A percentile compares a stretch with the other conserved stretches of the same genome.
These are phyloP conservation scores for Silurus aristotelis DNA, from an alignment of 2,797 vertebrate genomes.

Conservation along the genomic window DNA sequence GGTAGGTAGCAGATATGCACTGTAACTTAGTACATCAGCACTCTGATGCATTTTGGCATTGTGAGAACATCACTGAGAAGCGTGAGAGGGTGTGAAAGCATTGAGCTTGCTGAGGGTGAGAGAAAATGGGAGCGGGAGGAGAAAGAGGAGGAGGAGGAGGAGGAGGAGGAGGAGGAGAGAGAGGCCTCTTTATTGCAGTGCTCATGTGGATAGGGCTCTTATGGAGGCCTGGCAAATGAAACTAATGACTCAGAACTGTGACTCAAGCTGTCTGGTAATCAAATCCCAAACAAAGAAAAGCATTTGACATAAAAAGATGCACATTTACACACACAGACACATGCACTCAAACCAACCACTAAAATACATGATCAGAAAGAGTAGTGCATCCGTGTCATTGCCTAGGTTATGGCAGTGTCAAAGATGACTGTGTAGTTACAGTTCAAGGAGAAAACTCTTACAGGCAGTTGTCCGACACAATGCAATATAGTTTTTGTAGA, in stretches of 20 bases:
- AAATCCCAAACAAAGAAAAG: constrained; percentile 58
- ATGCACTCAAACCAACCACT: constrained; percentile 20
- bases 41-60: constrained; percentile 38
- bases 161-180: constrained; percentile 46
- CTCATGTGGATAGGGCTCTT: constrained; percentile 69
- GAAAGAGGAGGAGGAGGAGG: background rate
- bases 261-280: constrained; percentile 77
- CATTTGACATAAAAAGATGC: constrained; percentile 52
- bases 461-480: background rate
- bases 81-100: constrained; percentile 40
- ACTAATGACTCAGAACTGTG: constrained; percentile 78
- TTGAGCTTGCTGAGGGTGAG: constrained; percentile 24
- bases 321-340: constrained; percentile 7
- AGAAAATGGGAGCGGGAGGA: constrained; percentile 18
- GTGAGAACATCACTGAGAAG: constrained; percentile 30
- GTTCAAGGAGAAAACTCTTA: constrained; percentile 11
- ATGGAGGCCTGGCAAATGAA: constrained; percentile 67
- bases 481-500: background rate
- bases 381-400: constrained; percentile 35
- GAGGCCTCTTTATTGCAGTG: constrained; percentile 52
- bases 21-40: constrained; percentile 45
- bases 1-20: constrained; percentile 29
- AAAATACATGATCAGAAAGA: constrained; percentile 1
- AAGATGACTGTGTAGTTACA: constrained; percentile 33
- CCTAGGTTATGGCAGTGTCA: constrained; percentile 39